A percentile compares a stretch with the other conserved stretches of the same genome.
These are phyloP conservation scores for Caranx melampygus DNA, from an alignment of 2,113 vertebrate species.

Conservation along the genomic window DNA sequence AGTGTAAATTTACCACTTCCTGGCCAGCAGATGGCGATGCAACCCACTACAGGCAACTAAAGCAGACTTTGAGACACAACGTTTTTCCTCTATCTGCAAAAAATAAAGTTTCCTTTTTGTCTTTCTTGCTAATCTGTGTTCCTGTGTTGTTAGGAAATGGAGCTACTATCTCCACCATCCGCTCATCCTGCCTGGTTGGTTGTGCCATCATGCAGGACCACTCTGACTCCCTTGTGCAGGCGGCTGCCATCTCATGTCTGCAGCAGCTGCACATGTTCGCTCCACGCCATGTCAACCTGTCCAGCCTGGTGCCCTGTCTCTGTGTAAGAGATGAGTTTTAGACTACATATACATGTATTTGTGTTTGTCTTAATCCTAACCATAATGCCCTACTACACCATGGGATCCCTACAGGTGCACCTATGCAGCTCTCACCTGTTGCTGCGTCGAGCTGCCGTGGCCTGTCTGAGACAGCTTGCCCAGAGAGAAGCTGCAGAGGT, in stretches of 20 bases:
- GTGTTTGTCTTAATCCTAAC: background rate
- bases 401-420: conserved; percentile 86
- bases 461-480: conserved; percentile 94
- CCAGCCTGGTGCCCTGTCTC: conserved; percentile 96
- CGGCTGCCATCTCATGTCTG: conserved; percentile 97
- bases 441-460: conserved; percentile 94
- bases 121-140: background rate
- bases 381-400: background rate
- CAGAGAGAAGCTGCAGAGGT: conserved; percentile 97
- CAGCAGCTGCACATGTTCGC: conserved; percentile 99
- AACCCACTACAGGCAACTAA: background rate
- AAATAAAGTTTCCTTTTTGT: conserved; percentile 7
- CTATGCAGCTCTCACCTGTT: conserved; percentile 96
- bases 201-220: conserved; percentile 99
- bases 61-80: background rate
- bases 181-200: conserved; percentile 97
- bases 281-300: conserved; percentile 96
- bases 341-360: background rate
- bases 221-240: conserved; percentile 96
- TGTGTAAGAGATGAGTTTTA: conserved; percentile 67
- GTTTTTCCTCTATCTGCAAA: background rate
- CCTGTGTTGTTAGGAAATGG: conserved; percentile 87
- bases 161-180: conserved; percentile 95
- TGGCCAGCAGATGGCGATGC: conserved; percentile 65
- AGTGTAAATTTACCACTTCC: background rate